These are phyloP conservation scores for Maconellicoccus hirsutus DNA, from an alignment of 1,140 invertebrate species.

Conservation along the genomic window DNA sequence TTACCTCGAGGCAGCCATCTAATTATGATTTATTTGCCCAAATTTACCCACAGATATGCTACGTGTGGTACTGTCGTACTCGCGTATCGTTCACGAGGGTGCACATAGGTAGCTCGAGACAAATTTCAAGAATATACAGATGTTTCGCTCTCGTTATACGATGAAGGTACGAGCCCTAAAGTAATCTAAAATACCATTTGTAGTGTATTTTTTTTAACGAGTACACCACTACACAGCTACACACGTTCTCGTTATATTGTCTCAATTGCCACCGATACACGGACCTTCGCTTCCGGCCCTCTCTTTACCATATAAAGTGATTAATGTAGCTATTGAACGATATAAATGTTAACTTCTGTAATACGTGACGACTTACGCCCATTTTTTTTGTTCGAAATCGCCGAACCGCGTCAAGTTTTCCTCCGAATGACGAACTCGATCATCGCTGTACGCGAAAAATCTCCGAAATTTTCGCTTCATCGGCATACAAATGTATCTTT, in stretches of 20 bases:
- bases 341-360: background rate
- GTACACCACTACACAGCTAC: too few relatives aligned
- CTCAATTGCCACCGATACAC: background rate
- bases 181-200: too few relatives aligned
- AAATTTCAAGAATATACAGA: too few relatives aligned
- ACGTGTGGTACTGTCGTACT: too few relatives aligned
- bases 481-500: background rate
- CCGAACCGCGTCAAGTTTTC: background rate
- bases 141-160: too few relatives aligned
- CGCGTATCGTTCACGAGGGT: too few relatives aligned
- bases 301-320: background rate
- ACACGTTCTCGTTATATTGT: background rate
- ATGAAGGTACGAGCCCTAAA: too few relatives aligned
- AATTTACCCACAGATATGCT: too few relatives aligned
- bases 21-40: too few relatives aligned
- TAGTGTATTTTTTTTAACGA: too few relatives aligned
- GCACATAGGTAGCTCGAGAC: too few relatives aligned
- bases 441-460: background rate
- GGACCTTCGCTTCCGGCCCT: background rate
- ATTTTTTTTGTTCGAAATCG: background rate
- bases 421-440: background rate
- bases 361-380: background rate
- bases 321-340: background rate
- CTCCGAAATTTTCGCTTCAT: background rate
- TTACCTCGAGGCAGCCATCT: too few relatives aligned